Evolutionary conservation across 2,797 vertebrate genomes (phyloP).

Genomic region (Petrocephalus schoutedeni): DNA sequence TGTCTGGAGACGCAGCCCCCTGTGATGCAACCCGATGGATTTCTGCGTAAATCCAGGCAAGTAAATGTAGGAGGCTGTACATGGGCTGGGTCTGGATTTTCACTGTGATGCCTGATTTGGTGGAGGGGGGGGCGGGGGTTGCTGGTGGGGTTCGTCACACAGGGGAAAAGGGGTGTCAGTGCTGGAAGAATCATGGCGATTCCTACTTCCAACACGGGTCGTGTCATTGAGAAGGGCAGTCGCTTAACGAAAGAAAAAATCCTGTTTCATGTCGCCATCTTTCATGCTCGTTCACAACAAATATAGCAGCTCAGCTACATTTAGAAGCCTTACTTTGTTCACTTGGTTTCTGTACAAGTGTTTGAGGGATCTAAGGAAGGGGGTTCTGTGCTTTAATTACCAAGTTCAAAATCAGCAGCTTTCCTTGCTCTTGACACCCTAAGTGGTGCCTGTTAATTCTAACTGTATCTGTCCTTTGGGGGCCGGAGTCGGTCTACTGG

Average conservation of each 20-base stretch:
- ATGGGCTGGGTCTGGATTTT: slow-evolving; percentile 3
- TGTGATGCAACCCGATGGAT: neutral
- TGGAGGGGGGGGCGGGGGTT: neutral
- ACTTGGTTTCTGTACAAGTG: neutral
- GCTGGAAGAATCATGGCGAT: neutral
- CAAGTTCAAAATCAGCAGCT: slow-evolving; percentile 10
- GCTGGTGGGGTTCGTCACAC: neutral
- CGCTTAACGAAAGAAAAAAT: neutral
- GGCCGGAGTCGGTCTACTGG: neutral
- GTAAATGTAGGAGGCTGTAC: neutral
- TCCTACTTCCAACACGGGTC: neutral
- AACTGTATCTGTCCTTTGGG: slow-evolving; percentile 8
- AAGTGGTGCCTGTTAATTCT: neutral
- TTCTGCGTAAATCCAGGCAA: neutral
- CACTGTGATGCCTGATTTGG: neutral
- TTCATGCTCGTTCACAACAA: neutral
- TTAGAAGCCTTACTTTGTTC: neutral
- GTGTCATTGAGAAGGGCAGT: neutral
- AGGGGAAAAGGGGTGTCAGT: neutral
- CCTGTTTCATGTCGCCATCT: neutral
- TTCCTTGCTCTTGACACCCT: neutral
- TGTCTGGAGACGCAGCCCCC: neutral
- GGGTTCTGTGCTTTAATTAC: neutral
- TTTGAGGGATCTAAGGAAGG: neutral
- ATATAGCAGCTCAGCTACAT: neutral